Evolutionary conservation across 1,140 invertebrate species (phyloP).

Genomic region (Mactra quadrangularis): DNA sequence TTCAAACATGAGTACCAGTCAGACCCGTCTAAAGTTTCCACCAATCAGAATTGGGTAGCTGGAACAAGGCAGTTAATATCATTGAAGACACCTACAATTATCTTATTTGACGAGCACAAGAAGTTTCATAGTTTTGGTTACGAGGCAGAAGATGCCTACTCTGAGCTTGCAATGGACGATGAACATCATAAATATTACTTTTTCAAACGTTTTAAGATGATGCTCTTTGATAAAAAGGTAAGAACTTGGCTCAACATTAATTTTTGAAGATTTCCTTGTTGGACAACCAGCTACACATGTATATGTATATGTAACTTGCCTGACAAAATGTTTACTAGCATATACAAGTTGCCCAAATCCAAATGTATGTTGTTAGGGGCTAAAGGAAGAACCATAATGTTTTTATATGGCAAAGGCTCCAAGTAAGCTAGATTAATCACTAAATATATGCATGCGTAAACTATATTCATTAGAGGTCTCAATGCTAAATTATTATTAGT

Average conservation of each 20-base stretch:
- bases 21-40: slow-evolving; percentile 53
- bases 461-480: no score
- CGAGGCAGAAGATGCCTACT: slow-evolving; percentile 56
- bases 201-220: slow-evolving; percentile 58
- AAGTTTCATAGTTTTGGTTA: slow-evolving; percentile 62
- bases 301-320: background rate
- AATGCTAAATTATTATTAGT: no score
- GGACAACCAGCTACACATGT: background rate
- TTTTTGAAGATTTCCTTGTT: background rate
- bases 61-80: slow-evolving; percentile 34
- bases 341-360: background rate
- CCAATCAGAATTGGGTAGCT: slow-evolving; percentile 54
- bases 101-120: slow-evolving; percentile 40
- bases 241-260: no score
- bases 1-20: slow-evolving; percentile 46
- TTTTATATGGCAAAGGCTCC: no score
- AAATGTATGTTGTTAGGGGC: no score
- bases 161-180: slow-evolving; percentile 45
- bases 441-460: no score
- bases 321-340: background rate
- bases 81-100: slow-evolving; percentile 47
- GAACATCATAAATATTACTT: slow-evolving; percentile 56
- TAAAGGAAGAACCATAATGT: no score
- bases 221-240: slow-evolving; percentile 45
- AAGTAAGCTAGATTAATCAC: no score